Base-by-base conservation (phyloP, 2,113 vertebrate species). In the Cochlearius cochlearius region DNA sequence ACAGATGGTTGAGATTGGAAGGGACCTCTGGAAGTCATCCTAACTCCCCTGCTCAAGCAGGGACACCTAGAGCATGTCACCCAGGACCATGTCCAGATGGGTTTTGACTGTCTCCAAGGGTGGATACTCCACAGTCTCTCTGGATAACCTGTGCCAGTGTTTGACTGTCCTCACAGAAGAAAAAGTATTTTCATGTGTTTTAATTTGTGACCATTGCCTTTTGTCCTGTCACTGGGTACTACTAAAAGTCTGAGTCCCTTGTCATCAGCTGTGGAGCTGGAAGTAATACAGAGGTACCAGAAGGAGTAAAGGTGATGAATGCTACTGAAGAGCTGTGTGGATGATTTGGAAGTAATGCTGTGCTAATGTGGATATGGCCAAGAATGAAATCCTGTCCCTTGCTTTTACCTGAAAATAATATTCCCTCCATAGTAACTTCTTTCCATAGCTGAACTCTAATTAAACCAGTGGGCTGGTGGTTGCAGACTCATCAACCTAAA, bases 21-120 rank as follows among this genome's bases (percentile, higher is more conserved):
- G 15, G 18, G n/a, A 32, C 16, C 5, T 85, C 63, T 76, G 58
- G 22, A 55, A 64, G 22, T 34, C 41, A n/a, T 16, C 21, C 56
- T 12, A 55, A 45, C 7, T 3, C 11, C 22, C 10, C 26, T 74
- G 45, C 22, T 36, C 58, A 53, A 23, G 16, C 18, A 29, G 13
- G 8, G 4, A 7, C 39, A 60, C 15, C 15, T 59, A 30, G 6
- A 76, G 15, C 12, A 36, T 9, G 22, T n/a, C 15, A 53, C 11
- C 5, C 5, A 13, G 45, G 15, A 45, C 15, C 10, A 7, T 0
- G 13, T 38, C 41, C 22, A 50, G 26, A 4, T 58, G 6, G 9
- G 8, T 32, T 63, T 50, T 43, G 15, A 49, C 11, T 38, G 81
- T 38, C 15, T 38, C 23, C 56, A 58, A 50, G 50, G 14, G 23